Conservation (phyloP, 2,888 invertebrate genomes). For the Gonocerus acuteangulatus region DNA sequence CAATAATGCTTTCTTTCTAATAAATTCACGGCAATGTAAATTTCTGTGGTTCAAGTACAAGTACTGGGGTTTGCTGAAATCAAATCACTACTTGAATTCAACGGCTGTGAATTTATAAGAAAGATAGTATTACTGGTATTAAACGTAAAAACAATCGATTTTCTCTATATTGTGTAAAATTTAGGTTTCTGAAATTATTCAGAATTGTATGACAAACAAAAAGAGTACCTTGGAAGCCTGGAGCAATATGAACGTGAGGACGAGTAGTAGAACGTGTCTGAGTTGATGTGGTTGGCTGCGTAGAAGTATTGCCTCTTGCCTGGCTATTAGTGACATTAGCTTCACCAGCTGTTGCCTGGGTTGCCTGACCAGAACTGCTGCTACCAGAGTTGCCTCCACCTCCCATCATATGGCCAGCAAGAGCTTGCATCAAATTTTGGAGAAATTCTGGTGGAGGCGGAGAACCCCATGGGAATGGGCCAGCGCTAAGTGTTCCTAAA, state of each 20-base stretch:
- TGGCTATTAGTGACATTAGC: slow-evolving; percentile 22
- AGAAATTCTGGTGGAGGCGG: slow-evolving; percentile 49
- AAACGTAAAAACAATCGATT: too few relatives aligned
- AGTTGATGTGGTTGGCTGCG: slow-evolving; percentile 63
- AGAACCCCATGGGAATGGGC: slow-evolving; percentile 44
- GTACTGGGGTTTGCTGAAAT: too few relatives aligned
- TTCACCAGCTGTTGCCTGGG: not conserved
- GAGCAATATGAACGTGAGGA: slow-evolving; percentile 59
- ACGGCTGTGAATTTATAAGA: too few relatives aligned
- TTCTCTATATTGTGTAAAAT: too few relatives aligned
- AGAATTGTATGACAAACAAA: too few relatives aligned
- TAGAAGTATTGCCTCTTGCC: slow-evolving; percentile 49
- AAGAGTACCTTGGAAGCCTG: slow-evolving; percentile 50
- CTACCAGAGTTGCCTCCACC: slow-evolving; percentile 3
- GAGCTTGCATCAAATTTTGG: slow-evolving; percentile 50
- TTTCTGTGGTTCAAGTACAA: too few relatives aligned
- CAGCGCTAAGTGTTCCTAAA: slow-evolving; percentile 33
- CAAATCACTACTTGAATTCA: too few relatives aligned
- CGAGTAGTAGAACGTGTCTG: slow-evolving; percentile 61
- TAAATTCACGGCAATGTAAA: too few relatives aligned
- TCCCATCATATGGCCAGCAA: slow-evolving; percentile 46
- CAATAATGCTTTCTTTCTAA: too few relatives aligned
- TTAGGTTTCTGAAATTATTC: too few relatives aligned
- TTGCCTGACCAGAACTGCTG: slow-evolving; percentile 1
- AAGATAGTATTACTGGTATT: too few relatives aligned